Conservation (phyloP, 2,113 vertebrate species). For the Spilogale gracilis region DNA sequence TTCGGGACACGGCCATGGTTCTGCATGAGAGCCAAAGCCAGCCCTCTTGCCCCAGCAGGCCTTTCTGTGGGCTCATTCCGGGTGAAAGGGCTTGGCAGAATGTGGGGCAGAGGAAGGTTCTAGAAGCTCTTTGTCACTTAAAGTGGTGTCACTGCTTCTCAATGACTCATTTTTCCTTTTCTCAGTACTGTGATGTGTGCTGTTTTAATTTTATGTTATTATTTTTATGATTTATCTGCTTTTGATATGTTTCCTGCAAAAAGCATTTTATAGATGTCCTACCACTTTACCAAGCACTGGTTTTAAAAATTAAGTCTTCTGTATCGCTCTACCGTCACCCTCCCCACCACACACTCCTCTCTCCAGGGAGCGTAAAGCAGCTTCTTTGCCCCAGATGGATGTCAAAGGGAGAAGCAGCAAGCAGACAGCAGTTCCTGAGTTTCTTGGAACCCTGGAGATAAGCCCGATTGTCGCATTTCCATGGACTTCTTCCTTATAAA, state of each 20-base stretch:
- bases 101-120: not conserved
- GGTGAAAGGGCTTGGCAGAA: not conserved
- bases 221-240: not conserved
- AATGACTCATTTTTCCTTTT: not conserved
- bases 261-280: not conserved
- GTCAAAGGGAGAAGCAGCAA: not conserved
- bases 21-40: not conserved
- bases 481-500: not conserved
- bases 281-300: not conserved
- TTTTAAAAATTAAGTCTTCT: not conserved
- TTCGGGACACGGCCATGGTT: not conserved
- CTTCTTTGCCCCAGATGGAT: not conserved
- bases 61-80: not conserved
- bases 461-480: not conserved
- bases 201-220: not conserved
- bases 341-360: not conserved
- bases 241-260: slow-evolving; percentile 13
- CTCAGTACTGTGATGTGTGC: not conserved
- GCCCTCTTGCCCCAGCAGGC: not conserved
- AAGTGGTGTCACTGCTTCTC: not conserved
- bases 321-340: not conserved
- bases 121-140: not conserved
- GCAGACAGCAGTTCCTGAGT: not conserved
- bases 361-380: not conserved
- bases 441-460: not conserved